Evolutionary conservation across 2,113 vertebrate species (phyloP).

Genomic region (Ageneiosus marmoratus): DNA sequence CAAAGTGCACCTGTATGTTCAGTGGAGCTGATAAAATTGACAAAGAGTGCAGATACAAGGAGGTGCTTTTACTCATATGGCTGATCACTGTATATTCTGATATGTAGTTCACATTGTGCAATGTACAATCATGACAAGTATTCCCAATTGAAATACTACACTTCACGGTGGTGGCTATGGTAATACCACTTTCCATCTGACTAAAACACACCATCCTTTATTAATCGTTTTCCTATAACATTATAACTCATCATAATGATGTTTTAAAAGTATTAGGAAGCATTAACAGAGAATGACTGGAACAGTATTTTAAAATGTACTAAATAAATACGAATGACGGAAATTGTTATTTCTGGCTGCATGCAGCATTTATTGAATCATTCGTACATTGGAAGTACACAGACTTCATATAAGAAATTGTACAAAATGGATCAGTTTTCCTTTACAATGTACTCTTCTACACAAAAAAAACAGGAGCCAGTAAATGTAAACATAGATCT

Average conservation of each 20-base stretch:
- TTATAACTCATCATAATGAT: neutral
- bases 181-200: neutral
- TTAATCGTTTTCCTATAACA: neutral
- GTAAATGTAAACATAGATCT: constrained; percentile 58
- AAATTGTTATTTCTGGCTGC: constrained; percentile 69
- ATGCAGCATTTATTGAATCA: constrained; percentile 86
- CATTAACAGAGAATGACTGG: neutral
- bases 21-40: no score
- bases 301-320: neutral
- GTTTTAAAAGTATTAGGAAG: neutral
- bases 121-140: no score
- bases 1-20: no score
- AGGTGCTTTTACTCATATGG: no score
- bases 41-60: no score
- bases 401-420: constrained; percentile 73
- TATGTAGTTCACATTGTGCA: no score
- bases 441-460: constrained; percentile 59
- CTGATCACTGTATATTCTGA: no score
- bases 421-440: constrained; percentile 72
- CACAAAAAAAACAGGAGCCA: constrained; percentile 36
- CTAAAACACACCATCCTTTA: neutral
- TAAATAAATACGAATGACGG: neutral
- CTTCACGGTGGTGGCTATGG: neutral
- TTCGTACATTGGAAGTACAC: constrained; percentile 74
- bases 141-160: no score